A percentile compares a stretch with the other conserved stretches of the same genome.
Evolutionary conservation across 2,797 vertebrate genomes (phyloP).

Genomic region (Lindbergichthys nudifrons): DNA sequence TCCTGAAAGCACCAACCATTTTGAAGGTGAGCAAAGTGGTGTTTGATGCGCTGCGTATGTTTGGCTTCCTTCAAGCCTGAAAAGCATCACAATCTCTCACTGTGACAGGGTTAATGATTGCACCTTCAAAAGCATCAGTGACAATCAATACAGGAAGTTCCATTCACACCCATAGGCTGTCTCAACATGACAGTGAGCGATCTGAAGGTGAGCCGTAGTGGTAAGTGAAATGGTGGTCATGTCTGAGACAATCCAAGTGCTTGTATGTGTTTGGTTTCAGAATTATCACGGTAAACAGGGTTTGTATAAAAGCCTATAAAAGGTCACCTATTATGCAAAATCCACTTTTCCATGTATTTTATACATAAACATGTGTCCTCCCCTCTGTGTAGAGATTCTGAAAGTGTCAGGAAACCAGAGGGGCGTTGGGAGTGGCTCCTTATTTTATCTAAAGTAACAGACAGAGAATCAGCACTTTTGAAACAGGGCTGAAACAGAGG

Average conservation of each 20-base stretch:
- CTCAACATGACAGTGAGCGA: constrained; percentile 48
- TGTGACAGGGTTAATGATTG: constrained; percentile 69
- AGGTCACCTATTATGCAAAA: too few species aligned
- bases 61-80: constrained; percentile 48
- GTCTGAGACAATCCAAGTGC: constrained; percentile 4
- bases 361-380: too few species aligned
- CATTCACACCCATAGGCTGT: constrained; percentile 33
- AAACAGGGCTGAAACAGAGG: too few species aligned
- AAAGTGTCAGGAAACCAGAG: too few species aligned
- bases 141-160: constrained; percentile 63
- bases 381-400: too few species aligned
- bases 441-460: too few species aligned
- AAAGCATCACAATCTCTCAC: constrained; percentile 58
- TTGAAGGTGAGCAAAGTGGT: constrained; percentile 50
- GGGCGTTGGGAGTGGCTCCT: too few species aligned
- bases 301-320: background rate
- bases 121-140: constrained; percentile 57
- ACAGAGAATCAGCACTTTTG: too few species aligned
- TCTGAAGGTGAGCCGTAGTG: constrained; percentile 25
- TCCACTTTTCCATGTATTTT: too few species aligned
- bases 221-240: constrained; percentile 1
- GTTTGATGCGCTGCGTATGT: constrained; percentile 53
- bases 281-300: constrained; percentile 10
- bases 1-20: constrained; percentile 45
- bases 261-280: constrained; percentile 17